phyloP scores from a whole-genome alignment of 2,888 invertebrate genomes.

The Dastarcus helophoroides region DNA sequence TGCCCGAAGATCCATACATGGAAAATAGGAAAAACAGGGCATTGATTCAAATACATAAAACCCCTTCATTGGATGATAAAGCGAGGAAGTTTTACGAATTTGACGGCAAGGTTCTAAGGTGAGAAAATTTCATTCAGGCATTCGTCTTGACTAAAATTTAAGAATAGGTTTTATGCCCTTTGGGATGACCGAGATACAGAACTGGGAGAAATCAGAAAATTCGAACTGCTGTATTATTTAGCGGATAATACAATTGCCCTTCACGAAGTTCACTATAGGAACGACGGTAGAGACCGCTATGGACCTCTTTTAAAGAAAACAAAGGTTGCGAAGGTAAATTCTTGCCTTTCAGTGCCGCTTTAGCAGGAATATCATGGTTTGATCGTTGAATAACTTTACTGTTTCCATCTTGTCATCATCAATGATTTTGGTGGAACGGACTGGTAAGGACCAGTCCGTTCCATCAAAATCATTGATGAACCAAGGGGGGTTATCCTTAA shows the following conservation, averaged over 20 bases:
- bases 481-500: no score
- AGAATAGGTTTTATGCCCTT: conserved; percentile 50
- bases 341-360: neutral
- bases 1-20: conserved; percentile 61
- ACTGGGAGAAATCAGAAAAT: conserved; percentile 48
- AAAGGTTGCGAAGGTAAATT: conserved; percentile 54
- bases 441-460: no score
- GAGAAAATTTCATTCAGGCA: conserved; percentile 18
- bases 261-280: conserved; percentile 58
- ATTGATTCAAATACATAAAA: conserved; percentile 24
- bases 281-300: conserved; percentile 67
- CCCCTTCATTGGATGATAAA: conserved; percentile 41
- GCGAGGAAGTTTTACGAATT: conserved; percentile 62
- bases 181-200: conserved; percentile 55
- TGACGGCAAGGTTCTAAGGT: conserved; percentile 69
- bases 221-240: conserved; percentile 65
- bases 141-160: conserved; percentile 8
- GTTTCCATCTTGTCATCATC: neutral
- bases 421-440: no score
- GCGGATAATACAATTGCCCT: conserved; percentile 72
- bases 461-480: no score
- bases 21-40: conserved; percentile 40
- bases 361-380: neutral
- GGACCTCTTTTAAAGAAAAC: conserved; percentile 61
- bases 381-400: neutral